Percentiles rank a stretch among this genome's conserved stretches.
These are phyloP conservation scores for Ormia ochracea DNA, from an alignment of 2,888 invertebrate genomes.

Conservation along the genomic window DNA sequence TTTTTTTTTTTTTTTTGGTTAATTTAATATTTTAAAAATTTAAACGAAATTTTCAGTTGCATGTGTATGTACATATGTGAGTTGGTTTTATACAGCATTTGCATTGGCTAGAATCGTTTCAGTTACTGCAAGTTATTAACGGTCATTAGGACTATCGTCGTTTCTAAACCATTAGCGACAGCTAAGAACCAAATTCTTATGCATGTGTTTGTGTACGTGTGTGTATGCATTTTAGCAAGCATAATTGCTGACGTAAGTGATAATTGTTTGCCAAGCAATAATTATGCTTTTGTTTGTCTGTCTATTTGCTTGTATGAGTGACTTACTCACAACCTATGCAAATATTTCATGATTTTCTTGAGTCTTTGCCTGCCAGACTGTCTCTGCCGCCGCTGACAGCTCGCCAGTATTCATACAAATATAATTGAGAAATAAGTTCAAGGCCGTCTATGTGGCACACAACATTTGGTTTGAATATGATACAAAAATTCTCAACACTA, in stretches of 20 bases:
- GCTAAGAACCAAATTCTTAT: conserved; percentile 12
- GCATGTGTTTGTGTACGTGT: no score
- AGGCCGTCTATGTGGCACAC: conserved; percentile 70
- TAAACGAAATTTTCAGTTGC: no score
- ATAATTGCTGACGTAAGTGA: conserved; percentile 18
- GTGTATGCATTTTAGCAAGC: not conserved
- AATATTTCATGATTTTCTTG: conserved; percentile 7
- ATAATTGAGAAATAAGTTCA: conserved; percentile 71
- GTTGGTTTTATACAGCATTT: no score
- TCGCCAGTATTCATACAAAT: conserved; percentile 49
- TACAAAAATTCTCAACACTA: conserved; percentile 2
- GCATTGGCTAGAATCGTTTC: no score
- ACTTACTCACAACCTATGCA: not conserved
- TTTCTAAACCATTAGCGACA: not conserved
- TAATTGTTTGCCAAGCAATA: conserved; percentile 39
- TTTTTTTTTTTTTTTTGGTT: no score
- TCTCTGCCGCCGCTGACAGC: conserved; percentile 2
- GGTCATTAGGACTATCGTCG: conserved; percentile 5
- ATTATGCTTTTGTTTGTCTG: conserved; percentile 10
- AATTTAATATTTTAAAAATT: no score
- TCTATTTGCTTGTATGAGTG: conserved; percentile 3
- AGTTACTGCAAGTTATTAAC: not conserved
- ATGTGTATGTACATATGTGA: no score
- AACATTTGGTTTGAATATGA: not conserved
- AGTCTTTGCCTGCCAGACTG: conserved; percentile 4